These are phyloP conservation scores for Sinocyclocheilus anshuiensis DNA, from an alignment of 2,113 vertebrate species.

Conservation along the genomic window DNA sequence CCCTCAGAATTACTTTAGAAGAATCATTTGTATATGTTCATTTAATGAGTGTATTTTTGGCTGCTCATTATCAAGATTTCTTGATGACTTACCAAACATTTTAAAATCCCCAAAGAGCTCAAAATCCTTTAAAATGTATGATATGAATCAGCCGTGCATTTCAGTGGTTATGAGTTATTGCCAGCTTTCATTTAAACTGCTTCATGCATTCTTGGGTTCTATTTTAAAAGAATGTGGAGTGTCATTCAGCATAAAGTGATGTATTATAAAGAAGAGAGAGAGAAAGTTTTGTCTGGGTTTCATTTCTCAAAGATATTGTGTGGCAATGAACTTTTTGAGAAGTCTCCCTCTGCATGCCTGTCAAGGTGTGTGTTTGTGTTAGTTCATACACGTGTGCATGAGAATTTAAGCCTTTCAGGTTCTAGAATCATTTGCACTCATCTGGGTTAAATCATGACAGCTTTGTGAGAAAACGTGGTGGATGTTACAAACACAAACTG, in stretches of 20 bases:
- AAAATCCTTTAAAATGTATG: not conserved
- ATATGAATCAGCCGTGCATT: not conserved
- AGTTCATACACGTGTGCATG: not conserved
- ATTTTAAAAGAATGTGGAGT: not conserved
- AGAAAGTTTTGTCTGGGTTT: slow-evolving; percentile 1
- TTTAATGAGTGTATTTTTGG: not conserved
- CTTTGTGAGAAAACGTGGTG: not conserved
- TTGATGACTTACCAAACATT: not conserved
- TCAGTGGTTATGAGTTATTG: not conserved
- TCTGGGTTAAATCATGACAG: slow-evolving; percentile 39
- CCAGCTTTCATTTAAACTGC: slow-evolving; percentile 6
- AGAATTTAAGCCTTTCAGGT: slow-evolving; percentile 8
- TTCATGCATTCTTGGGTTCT: not conserved
- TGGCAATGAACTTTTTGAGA: slow-evolving; percentile 5
- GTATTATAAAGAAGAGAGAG: not conserved
- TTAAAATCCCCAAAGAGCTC: not conserved
- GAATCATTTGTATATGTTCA: not conserved
- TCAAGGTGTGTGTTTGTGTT: not conserved
- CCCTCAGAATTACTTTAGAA: not conserved
- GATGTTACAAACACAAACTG: slow-evolving; percentile 10
- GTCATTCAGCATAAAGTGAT: slow-evolving; percentile 12
- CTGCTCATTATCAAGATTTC: not conserved
- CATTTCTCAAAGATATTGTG: slow-evolving; percentile 13
- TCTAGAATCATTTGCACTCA: slow-evolving; percentile 31
- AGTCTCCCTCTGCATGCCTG: not conserved